phyloP scores from a whole-genome alignment of 2,888 invertebrate species.

The Athripsodes cinereus region DNA sequence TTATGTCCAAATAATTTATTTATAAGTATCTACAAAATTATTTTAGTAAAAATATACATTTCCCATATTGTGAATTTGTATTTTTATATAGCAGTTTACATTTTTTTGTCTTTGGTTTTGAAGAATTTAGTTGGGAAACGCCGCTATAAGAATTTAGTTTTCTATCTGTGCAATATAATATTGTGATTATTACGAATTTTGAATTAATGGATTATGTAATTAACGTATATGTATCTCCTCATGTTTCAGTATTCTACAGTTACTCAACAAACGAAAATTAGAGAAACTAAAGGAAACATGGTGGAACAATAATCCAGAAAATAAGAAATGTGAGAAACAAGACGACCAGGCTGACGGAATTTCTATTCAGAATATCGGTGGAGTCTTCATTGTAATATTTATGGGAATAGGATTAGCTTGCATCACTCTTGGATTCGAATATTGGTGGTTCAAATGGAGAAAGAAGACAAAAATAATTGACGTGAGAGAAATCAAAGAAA shows the following conservation, averaged over 20 bases:
- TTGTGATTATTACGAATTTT: not conserved
- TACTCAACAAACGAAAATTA: slow-evolving; percentile 86
- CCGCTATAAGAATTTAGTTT: too few species aligned
- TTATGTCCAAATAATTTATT: not conserved
- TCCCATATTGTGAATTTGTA: too few species aligned
- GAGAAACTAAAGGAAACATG: slow-evolving; percentile 93
- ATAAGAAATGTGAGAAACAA: slow-evolving; percentile 73
- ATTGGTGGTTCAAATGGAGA: slow-evolving; percentile 86
- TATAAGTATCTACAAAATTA: too few species aligned
- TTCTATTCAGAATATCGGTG: slow-evolving; percentile 95
- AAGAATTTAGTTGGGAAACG: too few species aligned
- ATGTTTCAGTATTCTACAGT: slow-evolving; percentile 71
- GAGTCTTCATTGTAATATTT: slow-evolving; percentile 96
- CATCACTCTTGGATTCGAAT: slow-evolving; percentile 86
- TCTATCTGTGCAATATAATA: too few species aligned
- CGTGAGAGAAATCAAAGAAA: slow-evolving; percentile 58
- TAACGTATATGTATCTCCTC: not conserved
- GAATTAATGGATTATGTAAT: not conserved
- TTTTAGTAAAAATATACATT: too few species aligned
- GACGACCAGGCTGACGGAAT: slow-evolving; percentile 96
- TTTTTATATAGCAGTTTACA: not conserved
- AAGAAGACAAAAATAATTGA: slow-evolving; percentile 56
- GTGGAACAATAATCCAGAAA: slow-evolving; percentile 87
- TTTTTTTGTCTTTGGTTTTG: too few species aligned
- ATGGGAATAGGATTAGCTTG: slow-evolving; percentile 91